Percentiles rank a stretch among this genome's conserved stretches.
phyloP scores from a whole-genome alignment of 2,113 vertebrate species.

The Illadopsis cleaveri region DNA sequence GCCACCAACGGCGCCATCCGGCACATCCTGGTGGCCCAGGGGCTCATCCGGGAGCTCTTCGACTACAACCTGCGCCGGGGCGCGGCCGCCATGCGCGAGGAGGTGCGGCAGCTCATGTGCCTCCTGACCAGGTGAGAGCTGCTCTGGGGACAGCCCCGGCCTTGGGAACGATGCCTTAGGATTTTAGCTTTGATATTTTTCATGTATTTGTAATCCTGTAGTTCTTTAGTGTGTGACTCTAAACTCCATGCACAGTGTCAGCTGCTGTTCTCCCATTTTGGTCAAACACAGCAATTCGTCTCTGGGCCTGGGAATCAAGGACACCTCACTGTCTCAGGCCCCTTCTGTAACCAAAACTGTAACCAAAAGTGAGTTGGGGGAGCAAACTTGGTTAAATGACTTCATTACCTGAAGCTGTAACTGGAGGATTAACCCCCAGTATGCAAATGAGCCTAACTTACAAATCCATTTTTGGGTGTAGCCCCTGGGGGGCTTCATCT shows the following conservation, averaged over 20 bases:
- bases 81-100: conserved; percentile 90
- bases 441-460: neutral
- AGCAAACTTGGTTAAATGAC: neutral
- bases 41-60: conserved; percentile 95
- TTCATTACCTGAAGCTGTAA: neutral
- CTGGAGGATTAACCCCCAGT: neutral
- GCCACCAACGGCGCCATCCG: conserved; percentile 94
- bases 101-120: conserved; percentile 96
- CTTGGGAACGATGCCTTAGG: fast-evolving
- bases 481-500: neutral
- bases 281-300: neutral
- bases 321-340: neutral
- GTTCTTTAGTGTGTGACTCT: neutral
- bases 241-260: fast-evolving
- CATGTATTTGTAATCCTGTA: fast-evolving
- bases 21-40: conserved; percentile 95
- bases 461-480: neutral
- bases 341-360: neutral
- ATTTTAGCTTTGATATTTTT: fast-evolving
- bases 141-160: fast-evolving
- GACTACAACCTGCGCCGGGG: conserved; percentile 94
- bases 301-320: neutral
- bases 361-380: neutral
- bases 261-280: neutral
- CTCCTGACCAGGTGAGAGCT: conserved; percentile 90